phyloP scores from a whole-genome alignment of 2,113 vertebrate species.

The Plectropomus leopardus region DNA sequence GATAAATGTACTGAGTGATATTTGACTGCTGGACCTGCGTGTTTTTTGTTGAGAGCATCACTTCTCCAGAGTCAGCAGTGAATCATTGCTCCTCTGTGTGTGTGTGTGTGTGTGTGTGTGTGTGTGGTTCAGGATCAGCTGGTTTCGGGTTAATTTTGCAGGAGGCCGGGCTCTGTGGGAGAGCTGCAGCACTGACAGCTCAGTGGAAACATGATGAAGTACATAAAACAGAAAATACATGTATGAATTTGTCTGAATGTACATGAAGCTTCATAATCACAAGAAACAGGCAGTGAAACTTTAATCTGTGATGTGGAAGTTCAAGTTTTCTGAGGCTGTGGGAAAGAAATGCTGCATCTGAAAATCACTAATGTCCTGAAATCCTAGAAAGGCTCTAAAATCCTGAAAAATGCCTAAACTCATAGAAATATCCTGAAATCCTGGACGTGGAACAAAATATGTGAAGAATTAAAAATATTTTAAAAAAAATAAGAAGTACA shows the following conservation, averaged over 20 bases:
- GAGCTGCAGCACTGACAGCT: background rate
- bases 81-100: background rate
- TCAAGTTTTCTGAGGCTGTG: too few species aligned
- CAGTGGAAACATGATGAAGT: background rate
- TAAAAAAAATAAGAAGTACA: background rate
- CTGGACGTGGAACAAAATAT: too few species aligned
- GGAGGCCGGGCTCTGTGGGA: background rate
- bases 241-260: background rate
- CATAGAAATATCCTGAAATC: too few species aligned
- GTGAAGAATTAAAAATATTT: too few species aligned
- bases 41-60: background rate
- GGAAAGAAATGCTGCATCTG: too few species aligned
- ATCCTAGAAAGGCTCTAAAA: too few species aligned
- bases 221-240: background rate
- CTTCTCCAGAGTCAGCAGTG: background rate
- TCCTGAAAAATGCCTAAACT: too few species aligned
- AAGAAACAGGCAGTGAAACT: too few species aligned
- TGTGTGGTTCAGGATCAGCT: slow-evolving; percentile 48
- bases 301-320: too few species aligned
- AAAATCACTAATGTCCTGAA: too few species aligned
- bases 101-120: background rate
- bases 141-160: slow-evolving; percentile 40
- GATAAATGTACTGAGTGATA: too few species aligned
- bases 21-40: background rate
- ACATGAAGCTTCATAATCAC: too few species aligned